Percentiles rank a stretch among this genome's conserved stretches.
phyloP scores from a whole-genome alignment of 1,140 invertebrate species.

The Brachionus rotundiformis region DNA sequence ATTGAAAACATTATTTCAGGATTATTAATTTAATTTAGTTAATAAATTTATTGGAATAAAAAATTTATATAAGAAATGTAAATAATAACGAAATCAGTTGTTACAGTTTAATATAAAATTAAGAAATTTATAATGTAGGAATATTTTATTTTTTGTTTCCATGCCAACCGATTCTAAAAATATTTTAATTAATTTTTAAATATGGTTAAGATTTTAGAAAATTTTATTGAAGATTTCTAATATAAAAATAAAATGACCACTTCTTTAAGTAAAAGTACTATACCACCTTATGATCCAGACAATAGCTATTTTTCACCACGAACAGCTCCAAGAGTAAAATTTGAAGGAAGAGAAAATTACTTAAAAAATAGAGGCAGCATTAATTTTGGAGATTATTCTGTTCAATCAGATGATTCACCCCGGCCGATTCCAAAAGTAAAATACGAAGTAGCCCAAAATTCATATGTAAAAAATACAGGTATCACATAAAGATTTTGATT shows the following conservation, averaged over 20 bases:
- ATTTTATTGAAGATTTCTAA: background rate
- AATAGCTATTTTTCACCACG: constrained; percentile 31
- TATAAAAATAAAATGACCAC: constrained; percentile 23
- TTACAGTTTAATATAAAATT: background rate
- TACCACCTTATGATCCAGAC: constrained; percentile 33
- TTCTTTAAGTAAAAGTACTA: constrained; percentile 42
- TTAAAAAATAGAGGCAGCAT: constrained; percentile 28
- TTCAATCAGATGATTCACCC: background rate
- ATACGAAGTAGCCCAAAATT: background rate
- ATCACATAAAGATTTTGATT: too few relatives aligned
- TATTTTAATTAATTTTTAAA: constrained; percentile 20
- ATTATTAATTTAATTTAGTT: too few relatives aligned
- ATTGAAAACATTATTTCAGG: too few relatives aligned
- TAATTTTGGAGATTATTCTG: background rate
- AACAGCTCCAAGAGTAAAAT: constrained; percentile 28
- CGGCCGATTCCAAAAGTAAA: constrained; percentile 9
- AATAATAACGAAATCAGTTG: too few relatives aligned
- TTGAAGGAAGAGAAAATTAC: constrained; percentile 44
- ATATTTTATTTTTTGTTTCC: constrained; percentile 1
- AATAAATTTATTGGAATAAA: too few relatives aligned
- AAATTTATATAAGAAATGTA: too few relatives aligned
- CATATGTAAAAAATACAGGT: constrained; percentile 49
- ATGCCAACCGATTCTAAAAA: background rate
- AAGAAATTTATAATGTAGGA: background rate
- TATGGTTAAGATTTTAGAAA: background rate